Evolutionary conservation across 2,113 vertebrate genomes (phyloP), one percentile per base, ranked within the genome.

Genomic region (Sylvilagus bachmani): DNA sequence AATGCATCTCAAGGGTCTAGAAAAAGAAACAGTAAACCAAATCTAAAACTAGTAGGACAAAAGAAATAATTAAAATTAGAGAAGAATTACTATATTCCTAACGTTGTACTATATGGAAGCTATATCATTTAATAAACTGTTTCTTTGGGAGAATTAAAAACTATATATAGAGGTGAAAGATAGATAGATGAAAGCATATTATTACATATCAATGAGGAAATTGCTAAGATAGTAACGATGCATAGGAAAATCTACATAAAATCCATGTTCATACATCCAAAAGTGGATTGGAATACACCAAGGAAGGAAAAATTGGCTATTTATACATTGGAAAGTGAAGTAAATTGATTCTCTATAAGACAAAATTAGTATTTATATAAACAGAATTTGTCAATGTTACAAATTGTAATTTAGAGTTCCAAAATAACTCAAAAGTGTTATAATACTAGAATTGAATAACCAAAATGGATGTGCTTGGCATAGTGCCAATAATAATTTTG

Each of bases 341-440:
- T 81, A 94, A 75, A 89, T 5, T 70, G 10, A 85, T 74, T 17
- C 36, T 93, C 61, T 95, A 83, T 13, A 70, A 33, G 33, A 70
- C 38, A 64, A 61, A 85, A 85, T 91, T 79, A 49, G 22, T 51
- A 22, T 85, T 75, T 53, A 19, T 75, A 44, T 25, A 38, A 84
- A 88, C 10, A 74, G 67, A 27, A 75, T 85, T 74, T 93, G 85
- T 10, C 22, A 75, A 31, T 80, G 36, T 80, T 80, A 91, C 55
- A 38, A 95, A 84, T 67, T 88, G 66, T 70, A 80, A 93, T 85
- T 95, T 89, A 80, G 61, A 79, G 29, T 91, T 93, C 29, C 55
- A 91, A 89, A 89, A 80, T n/a, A 91, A 38, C 38, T 84, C 61
- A 69, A 85, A 85, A 49, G 7, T 58, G 75, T 49, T 44, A 80